Evolutionary conservation across 2,113 vertebrate genomes (phyloP).

Genomic region (Oreochromis niloticus): DNA sequence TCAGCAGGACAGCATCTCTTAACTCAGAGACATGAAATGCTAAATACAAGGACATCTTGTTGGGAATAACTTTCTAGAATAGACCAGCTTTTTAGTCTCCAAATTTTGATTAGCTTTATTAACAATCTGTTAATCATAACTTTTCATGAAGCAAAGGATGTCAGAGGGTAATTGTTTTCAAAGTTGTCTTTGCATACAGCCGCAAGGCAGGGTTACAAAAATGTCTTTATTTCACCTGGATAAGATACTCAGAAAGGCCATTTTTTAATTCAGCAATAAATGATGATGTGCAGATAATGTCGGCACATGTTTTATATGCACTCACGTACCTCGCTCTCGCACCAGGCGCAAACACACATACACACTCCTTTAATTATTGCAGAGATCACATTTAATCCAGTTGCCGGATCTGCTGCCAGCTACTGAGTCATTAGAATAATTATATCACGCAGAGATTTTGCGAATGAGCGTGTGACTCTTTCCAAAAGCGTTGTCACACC

Average conservation of each 20-base stretch:
- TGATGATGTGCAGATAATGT: neutral
- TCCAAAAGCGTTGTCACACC: conserved; percentile 32
- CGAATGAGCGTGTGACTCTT: conserved; percentile 19
- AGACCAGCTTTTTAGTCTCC: neutral
- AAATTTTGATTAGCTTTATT: neutral
- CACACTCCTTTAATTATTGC: neutral
- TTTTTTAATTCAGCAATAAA: neutral
- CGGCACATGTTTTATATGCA: neutral
- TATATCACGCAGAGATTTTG: conserved; percentile 34
- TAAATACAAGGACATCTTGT: neutral
- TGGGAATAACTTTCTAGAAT: neutral
- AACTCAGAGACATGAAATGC: neutral
- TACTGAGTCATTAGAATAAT: conserved; percentile 41
- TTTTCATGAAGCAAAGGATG: neutral
- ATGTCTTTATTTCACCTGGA: neutral
- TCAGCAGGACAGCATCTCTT: neutral
- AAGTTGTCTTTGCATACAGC: neutral
- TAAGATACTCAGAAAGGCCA: neutral
- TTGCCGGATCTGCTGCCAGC: neutral
- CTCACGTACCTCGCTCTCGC: neutral
- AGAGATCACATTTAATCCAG: conserved; percentile 18
- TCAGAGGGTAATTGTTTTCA: neutral
- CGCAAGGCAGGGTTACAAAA: neutral
- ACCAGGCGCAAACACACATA: neutral
- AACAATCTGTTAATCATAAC: neutral